Percentiles rank a stretch among this genome's conserved stretches.
phyloP scores from a whole-genome alignment of 2,888 invertebrate species.

The Hecatera dysodea region DNA sequence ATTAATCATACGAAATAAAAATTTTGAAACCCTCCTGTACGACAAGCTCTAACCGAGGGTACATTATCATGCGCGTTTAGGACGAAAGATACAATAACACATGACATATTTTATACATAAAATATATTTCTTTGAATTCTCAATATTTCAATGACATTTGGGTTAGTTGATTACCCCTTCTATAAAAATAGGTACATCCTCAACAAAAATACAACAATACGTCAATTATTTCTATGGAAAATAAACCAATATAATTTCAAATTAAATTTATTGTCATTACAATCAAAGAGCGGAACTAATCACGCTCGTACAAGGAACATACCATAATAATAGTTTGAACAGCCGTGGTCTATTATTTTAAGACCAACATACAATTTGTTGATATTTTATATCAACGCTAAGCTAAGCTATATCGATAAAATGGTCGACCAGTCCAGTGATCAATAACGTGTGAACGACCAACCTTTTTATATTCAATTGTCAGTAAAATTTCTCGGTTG shows the following conservation, averaged over 20 bases:
- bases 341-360: conserved; percentile 12
- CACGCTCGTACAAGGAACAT: conserved; percentile 20
- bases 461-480: conserved; percentile 23
- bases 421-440: conserved; percentile 6
- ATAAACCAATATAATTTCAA: conserved; percentile 23
- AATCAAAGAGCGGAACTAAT: conserved; percentile 59
- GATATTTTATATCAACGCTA: conserved; percentile 9
- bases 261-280: conserved; percentile 38
- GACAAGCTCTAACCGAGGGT: conserved; percentile 65
- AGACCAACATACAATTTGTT: conserved; percentile 25
- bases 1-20: conserved; percentile 86
- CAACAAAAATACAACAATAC: conserved; percentile 10
- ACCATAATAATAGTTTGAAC: conserved; percentile 20
- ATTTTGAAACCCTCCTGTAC: conserved; percentile 70
- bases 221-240: conserved; percentile 6
- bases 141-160: conserved; percentile 21
- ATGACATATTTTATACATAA: conserved; percentile 31
- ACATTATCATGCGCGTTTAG: conserved; percentile 60
- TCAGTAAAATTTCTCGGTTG: conserved; percentile 19
- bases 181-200: conserved; percentile 5
- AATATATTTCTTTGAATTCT: conserved; percentile 38
- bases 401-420: conserved; percentile 7
- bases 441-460: conserved; percentile 20
- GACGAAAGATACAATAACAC: conserved; percentile 47
- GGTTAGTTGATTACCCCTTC: background rate